Base-by-base conservation (phyloP, 2,113 vertebrate genomes). In the Hiodon tergisus region DNA sequence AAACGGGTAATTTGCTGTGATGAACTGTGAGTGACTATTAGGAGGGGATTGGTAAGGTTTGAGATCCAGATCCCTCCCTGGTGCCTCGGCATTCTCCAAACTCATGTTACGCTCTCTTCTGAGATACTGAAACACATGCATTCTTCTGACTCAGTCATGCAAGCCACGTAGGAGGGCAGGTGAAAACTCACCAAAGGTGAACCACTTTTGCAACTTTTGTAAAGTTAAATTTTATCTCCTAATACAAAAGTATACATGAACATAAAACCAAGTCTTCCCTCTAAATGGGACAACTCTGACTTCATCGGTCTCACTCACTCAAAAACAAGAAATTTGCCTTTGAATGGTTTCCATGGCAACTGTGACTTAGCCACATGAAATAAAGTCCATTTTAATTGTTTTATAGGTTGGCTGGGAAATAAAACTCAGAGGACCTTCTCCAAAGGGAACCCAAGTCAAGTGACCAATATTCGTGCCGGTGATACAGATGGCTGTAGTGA, bases 331-430 rank as follows among this genome's bases (percentile, higher is more conserved):
- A 31, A 68, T 68, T 60, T 67, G 16, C 53, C 53, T 62, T 46
- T 74, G 46, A 55, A 67, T 4, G 53, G 73, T 75, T 68, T 50
- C 73, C 73, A 75, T 61, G 65, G 73, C 67, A 58, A 75, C 55
- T 9, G n/a, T 55, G 2, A 46, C 50, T 59, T 17, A 31, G 72
- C 5, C 11, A 59, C 53, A 57, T 8, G 55, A 2, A 59, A n/a
- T 67, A 74, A 67, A 75, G 31, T 10, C 46, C 14, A 68, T 6
- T 75, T 10, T 68, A 58, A 54, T 73, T 48, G 17, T 70, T 70
- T 11, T 70, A 52, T 55, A 54, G 53, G 7, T 47, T 70, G 57
- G 53, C 6, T 48, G 46, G 60, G 11, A 47, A 5, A 71, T 55
- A 10, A 11, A 16, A 58, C 16, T 11, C 4, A 10, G 8, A 16